Evolutionary conservation across 2,113 vertebrate species (phyloP).

Genomic region (Nyctereutes procyonoides): DNA sequence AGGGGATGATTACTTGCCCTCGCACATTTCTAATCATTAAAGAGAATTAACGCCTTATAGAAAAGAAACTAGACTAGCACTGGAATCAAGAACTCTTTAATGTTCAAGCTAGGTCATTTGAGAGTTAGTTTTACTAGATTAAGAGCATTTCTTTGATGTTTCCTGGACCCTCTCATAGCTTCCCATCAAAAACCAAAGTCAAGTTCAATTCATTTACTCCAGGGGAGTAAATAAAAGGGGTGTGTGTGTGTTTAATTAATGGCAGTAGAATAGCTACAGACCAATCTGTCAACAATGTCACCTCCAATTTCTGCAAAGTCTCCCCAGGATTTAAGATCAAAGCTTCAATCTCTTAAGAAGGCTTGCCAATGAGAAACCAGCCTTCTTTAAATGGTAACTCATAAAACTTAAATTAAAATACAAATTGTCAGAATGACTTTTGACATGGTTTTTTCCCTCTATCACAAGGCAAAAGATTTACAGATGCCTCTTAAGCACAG

Average conservation of each 20-base stretch:
- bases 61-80: neutral
- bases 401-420: constrained; percentile 48
- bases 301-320: constrained; percentile 63
- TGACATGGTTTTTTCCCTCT: constrained; percentile 46
- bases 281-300: constrained; percentile 46
- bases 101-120: neutral
- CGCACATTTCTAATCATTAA: constrained; percentile 8
- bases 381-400: constrained; percentile 38
- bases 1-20: neutral
- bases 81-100: constrained; percentile 4
- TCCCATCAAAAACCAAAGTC: constrained; percentile 64
- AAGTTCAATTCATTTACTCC: constrained; percentile 48
- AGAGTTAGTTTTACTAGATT: constrained; percentile 51
- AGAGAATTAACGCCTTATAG: constrained; percentile 54
- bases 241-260: constrained; percentile 55
- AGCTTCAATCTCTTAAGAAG: constrained; percentile 58
- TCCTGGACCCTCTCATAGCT: constrained; percentile 18
- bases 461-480: constrained; percentile 33
- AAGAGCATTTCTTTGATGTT: constrained; percentile 68
- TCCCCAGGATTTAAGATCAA: constrained; percentile 68
- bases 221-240: neutral
- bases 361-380: constrained; percentile 30
- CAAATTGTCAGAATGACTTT: constrained; percentile 46
- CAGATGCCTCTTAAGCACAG: neutral
- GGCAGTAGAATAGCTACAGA: constrained; percentile 24